Percentiles rank a stretch among this genome's conserved stretches.
Evolutionary conservation across 2,113 vertebrate genomes (phyloP).

Genomic region (Tetrao urogallus): DNA sequence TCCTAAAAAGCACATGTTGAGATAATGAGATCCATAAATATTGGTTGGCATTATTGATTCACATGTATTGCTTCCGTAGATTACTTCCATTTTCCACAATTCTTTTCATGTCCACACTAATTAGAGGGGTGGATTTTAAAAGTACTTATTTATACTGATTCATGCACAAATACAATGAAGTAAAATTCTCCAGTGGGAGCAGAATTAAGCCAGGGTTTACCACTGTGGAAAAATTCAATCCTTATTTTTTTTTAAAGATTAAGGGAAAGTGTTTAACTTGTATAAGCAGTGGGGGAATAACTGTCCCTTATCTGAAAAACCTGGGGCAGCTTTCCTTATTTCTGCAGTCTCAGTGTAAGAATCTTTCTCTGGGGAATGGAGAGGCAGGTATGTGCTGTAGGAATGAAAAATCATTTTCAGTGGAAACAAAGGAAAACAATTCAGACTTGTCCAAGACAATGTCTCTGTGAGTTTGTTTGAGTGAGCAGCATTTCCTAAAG

Average conservation of each 20-base stretch:
- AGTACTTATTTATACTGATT: slow-evolving; percentile 29
- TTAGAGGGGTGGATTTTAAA: neutral
- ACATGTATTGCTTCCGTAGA: slow-evolving; percentile 44
- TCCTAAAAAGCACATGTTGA: slow-evolving; percentile 64
- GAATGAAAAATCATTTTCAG: neutral
- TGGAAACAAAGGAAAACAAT: neutral
- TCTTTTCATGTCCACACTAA: slow-evolving; percentile 33
- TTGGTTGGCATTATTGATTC: slow-evolving; percentile 66
- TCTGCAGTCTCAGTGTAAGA: neutral
- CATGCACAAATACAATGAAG: neutral
- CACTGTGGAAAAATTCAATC: neutral
- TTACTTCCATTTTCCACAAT: slow-evolving; percentile 57
- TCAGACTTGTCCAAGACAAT: neutral
- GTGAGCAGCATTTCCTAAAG: neutral
- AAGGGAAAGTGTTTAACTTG: neutral
- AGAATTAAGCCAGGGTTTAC: neutral
- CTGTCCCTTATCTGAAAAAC: neutral
- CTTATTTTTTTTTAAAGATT: slow-evolving; percentile 1
- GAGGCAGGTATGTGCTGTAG: neutral
- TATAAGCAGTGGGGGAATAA: neutral
- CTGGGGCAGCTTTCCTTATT: neutral
- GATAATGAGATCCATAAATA: slow-evolving; percentile 74
- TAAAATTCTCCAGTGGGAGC: neutral
- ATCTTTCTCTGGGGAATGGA: neutral
- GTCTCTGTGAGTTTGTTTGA: neutral